Evolutionary conservation across 2,113 vertebrate species (phyloP).

Genomic region (Trochalopteron elliotii): DNA sequence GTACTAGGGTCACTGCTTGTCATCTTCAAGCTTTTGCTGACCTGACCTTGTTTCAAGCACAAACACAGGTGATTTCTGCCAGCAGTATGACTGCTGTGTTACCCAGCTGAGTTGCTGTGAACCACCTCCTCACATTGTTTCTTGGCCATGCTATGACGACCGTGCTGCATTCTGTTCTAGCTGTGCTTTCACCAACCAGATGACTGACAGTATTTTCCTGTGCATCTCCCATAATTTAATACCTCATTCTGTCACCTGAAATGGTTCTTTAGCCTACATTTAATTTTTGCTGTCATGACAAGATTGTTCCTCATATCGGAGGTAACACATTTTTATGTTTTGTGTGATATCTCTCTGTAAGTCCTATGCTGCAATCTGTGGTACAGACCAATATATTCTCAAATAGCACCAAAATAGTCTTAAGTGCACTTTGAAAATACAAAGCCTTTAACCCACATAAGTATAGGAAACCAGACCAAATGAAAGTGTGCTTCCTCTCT

Average conservation of each 20-base stretch:
- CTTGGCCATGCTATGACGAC: not conserved
- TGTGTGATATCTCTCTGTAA: not conserved
- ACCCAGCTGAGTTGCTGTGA: not conserved
- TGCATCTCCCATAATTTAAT: not conserved
- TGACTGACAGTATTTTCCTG: not conserved
- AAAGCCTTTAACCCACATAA: not conserved
- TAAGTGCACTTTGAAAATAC: not conserved
- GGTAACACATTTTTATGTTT: not conserved
- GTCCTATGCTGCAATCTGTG: not conserved
- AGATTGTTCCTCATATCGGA: not conserved
- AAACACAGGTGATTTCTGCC: not conserved
- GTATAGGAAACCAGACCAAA: not conserved
- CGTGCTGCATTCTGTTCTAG: rapidly evolving
- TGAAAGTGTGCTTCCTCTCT: not conserved
- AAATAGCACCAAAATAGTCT: not conserved
- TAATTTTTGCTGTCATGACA: not conserved
- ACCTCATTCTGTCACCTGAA: not conserved
- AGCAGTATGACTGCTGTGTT: rapidly evolving
- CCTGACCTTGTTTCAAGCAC: not conserved
- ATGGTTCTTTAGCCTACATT: not conserved
- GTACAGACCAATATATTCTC: not conserved
- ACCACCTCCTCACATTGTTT: rapidly evolving
- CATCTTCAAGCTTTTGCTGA: not conserved
- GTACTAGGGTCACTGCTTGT: not conserved
- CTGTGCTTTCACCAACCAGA: not conserved